Evolutionary conservation across 2,113 vertebrate genomes (phyloP).

Genomic region (Gnathonemus longibarbis): DNA sequence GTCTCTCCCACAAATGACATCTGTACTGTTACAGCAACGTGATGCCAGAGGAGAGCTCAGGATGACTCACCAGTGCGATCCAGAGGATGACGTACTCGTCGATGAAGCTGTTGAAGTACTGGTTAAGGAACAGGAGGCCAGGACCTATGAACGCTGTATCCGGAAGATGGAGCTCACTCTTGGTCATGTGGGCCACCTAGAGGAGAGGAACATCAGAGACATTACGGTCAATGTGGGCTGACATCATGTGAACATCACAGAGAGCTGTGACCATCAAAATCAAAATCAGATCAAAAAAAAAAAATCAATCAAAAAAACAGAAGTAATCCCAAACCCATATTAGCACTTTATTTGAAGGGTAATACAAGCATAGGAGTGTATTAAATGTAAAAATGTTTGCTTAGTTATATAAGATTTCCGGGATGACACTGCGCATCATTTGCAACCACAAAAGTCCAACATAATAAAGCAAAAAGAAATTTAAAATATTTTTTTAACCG

Average conservation of each 20-base stretch:
- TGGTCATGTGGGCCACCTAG: slow-evolving; percentile 93
- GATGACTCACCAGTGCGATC: slow-evolving; percentile 77
- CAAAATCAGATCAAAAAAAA: no score
- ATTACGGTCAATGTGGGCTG: background rate
- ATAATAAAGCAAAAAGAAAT: background rate
- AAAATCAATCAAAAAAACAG: no score
- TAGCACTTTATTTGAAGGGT: background rate
- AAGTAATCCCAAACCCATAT: background rate
- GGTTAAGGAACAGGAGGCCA: slow-evolving; percentile 89
- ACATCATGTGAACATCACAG: background rate
- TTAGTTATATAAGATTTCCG: background rate
- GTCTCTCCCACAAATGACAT: background rate
- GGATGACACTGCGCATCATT: background rate
- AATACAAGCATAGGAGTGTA: background rate
- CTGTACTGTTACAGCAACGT: background rate
- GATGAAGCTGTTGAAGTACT: slow-evolving; percentile 91
- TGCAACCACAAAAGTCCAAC: background rate
- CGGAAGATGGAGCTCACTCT: slow-evolving; percentile 84
- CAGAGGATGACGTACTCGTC: slow-evolving; percentile 87
- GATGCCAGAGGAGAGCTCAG: background rate
- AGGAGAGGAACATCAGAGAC: background rate
- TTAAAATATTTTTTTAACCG: background rate
- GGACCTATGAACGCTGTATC: slow-evolving; percentile 92
- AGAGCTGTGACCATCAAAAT: background rate
- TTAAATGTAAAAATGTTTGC: background rate